Evolutionary conservation across 2,113 vertebrate genomes (phyloP).

Genomic region (Sigmodon hispidus): DNA sequence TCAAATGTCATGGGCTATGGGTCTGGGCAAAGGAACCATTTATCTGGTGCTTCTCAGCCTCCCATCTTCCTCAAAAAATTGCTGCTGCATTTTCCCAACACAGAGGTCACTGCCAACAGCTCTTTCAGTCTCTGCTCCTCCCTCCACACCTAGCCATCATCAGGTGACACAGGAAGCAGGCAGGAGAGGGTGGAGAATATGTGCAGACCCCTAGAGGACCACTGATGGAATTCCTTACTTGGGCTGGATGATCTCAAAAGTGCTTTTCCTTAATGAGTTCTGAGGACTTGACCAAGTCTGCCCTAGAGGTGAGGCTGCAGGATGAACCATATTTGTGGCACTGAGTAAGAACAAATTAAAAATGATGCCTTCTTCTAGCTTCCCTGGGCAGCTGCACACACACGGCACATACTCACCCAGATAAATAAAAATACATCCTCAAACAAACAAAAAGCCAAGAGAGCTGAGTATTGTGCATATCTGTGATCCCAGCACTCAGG

Average conservation of each 20-base stretch:
- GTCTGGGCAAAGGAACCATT: neutral
- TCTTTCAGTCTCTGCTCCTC: constrained; percentile 34
- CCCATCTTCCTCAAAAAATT: constrained; percentile 27
- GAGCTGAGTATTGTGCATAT: neutral
- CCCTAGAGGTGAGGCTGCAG: neutral
- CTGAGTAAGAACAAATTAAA: neutral
- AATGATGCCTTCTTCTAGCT: neutral
- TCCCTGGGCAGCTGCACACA: neutral
- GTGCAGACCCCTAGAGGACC: neutral
- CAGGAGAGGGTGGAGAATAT: neutral
- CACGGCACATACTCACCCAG: neutral
- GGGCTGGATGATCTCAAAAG: neutral
- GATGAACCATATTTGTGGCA: neutral
- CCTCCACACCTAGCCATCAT: constrained; percentile 5
- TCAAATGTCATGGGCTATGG: constrained; percentile 4
- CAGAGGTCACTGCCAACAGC: constrained; percentile 41
- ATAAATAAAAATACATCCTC: neutral
- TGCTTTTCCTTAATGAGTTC: constrained; percentile 28
- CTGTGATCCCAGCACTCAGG: neutral
- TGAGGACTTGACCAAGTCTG: constrained; percentile 15
- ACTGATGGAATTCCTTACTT: neutral
- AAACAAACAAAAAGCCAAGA: neutral
- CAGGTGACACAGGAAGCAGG: neutral
- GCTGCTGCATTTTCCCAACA: neutral
- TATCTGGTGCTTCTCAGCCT: constrained; percentile 45